Conservation (phyloP, 2,113 vertebrate species). For the Xenopus tropicalis region DNA sequence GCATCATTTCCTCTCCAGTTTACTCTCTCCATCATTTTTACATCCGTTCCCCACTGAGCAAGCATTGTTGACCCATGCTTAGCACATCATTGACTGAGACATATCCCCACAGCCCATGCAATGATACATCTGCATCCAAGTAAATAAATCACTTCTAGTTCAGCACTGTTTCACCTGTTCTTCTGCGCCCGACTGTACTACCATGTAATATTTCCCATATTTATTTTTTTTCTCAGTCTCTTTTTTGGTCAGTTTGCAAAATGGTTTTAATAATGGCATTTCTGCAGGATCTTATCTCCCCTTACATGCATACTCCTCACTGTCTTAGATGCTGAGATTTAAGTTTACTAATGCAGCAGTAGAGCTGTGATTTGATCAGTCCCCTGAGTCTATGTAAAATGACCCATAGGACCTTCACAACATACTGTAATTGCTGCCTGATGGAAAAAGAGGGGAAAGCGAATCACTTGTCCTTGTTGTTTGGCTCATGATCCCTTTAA, state of each 20-base stretch:
- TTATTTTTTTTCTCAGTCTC: not conserved
- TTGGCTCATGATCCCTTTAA: not conserved
- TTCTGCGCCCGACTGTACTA: not conserved
- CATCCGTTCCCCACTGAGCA: too few species aligned
- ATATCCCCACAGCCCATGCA: not conserved
- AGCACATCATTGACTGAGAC: too few species aligned
- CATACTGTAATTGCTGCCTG: conserved; percentile 16
- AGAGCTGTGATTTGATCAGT: conserved; percentile 40
- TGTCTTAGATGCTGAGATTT: conserved; percentile 23
- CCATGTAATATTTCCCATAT: too few species aligned
- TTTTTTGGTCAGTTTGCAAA: not conserved
- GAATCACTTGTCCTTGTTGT: conserved; percentile 9
- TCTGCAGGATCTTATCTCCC: not conserved
- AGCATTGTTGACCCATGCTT: too few species aligned
- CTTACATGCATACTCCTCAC: not conserved
- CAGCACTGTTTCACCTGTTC: not conserved
- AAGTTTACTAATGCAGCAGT: conserved; percentile 34
- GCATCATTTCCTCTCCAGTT: too few species aligned
- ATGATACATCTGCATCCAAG: not conserved
- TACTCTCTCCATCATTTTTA: too few species aligned
- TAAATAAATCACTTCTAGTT: not conserved
- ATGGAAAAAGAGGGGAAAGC: not conserved
- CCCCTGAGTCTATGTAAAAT: conserved; percentile 37
- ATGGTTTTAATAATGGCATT: not conserved
- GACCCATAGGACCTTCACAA: conserved; percentile 40